phyloP scores from a whole-genome alignment of 2,797 vertebrate species.

The Artibeus lituratus region DNA sequence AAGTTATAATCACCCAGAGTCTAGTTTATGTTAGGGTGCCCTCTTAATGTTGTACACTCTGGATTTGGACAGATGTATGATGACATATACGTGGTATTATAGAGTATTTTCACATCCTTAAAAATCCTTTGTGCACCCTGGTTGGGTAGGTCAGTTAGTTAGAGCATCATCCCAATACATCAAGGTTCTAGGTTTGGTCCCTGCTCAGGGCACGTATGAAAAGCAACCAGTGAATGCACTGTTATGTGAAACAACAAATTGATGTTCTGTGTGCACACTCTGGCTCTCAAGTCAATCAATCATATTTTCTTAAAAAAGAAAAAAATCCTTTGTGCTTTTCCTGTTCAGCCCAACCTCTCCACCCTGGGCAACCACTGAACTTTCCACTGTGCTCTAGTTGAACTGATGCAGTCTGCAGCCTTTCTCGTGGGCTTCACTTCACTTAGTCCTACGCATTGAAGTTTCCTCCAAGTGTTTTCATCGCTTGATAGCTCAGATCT shows the following conservation, averaged over 20 bases:
- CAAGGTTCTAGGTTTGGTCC: neutral
- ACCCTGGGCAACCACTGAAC: neutral
- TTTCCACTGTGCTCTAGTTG: neutral
- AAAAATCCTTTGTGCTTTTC: neutral
- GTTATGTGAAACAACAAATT: neutral
- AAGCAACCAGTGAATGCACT: too few relatives aligned
- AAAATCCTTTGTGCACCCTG: neutral
- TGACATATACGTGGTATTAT: neutral
- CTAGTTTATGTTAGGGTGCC: neutral
- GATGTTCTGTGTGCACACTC: neutral
- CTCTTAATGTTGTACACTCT: neutral
- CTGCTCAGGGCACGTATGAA: neutral
- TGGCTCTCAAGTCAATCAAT: neutral
- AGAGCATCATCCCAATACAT: neutral
- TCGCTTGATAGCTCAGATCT: neutral
- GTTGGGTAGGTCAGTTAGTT: neutral
- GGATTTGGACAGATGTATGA: neutral
- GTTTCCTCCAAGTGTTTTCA: neutral
- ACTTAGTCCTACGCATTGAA: neutral
- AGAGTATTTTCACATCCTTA: neutral
- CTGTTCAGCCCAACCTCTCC: neutral
- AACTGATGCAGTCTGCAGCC: too few relatives aligned
- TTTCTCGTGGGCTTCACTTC: neutral
- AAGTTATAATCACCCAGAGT: neutral
- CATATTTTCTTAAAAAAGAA: neutral